A percentile compares a stretch with the other conserved stretches of the same genome.
Evolutionary conservation across 2,797 vertebrate species (phyloP).

Genomic region (Danio kyathit): DNA sequence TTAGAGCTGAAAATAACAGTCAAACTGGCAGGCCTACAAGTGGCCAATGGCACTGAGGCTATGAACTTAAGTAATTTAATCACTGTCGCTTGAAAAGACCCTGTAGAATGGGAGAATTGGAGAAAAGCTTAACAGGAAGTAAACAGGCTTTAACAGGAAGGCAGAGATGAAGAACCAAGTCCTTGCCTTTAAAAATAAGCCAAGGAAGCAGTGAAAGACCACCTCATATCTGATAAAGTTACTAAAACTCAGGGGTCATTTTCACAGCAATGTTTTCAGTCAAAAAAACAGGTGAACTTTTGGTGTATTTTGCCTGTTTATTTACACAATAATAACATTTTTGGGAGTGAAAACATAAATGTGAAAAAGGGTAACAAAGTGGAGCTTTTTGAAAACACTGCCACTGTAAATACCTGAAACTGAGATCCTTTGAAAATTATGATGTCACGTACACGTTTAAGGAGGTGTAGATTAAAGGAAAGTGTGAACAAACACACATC

Average conservation of each 20-base stretch:
- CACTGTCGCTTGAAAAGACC: not conserved
- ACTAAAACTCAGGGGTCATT: not conserved
- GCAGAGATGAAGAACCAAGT: not conserved
- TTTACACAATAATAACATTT: too few species aligned
- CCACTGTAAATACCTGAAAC: too few species aligned
- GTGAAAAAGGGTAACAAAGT: too few species aligned
- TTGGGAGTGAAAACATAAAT: too few species aligned
- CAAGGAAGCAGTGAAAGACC: not conserved
- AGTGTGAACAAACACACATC: too few species aligned
- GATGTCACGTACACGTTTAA: too few species aligned
- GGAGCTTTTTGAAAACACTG: too few species aligned
- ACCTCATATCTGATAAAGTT: not conserved
- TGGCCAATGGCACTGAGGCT: not conserved
- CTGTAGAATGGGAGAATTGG: not conserved
- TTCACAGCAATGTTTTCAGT: too few species aligned
- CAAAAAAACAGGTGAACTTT: too few species aligned
- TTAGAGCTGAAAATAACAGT: not conserved
- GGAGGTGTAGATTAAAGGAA: too few species aligned
- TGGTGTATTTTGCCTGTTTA: too few species aligned
- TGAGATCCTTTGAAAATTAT: too few species aligned
- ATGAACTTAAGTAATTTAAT: not conserved
- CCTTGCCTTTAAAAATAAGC: not conserved
- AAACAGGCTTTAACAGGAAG: not conserved
- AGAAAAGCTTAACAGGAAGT: constrained; percentile 9
- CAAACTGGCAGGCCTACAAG: not conserved